phyloP scores from a whole-genome alignment of 2,888 invertebrate genomes.

The Hydrotaea cyrtoneurina region DNA sequence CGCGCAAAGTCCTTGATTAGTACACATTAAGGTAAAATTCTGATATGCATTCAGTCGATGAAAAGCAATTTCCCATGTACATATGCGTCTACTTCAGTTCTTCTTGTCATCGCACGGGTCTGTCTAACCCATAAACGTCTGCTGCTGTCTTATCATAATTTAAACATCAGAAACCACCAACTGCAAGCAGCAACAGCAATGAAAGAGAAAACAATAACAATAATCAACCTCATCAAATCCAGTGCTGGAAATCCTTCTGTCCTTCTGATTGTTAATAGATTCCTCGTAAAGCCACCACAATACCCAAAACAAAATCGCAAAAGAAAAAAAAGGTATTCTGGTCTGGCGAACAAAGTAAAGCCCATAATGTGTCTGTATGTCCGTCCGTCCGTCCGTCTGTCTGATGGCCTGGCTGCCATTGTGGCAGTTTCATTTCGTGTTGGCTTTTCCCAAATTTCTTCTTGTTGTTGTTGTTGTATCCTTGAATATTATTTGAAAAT shows the following conservation, averaged over 20 bases:
- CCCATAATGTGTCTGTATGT: slow-evolving; percentile 3
- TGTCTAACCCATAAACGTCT: slow-evolving; percentile 19
- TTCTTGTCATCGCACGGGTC: neutral
- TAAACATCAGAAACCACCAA: slow-evolving; percentile 33
- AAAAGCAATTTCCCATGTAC: slow-evolving; percentile 4
- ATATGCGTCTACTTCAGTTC: slow-evolving; percentile 2
- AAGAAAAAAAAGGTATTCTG: neutral
- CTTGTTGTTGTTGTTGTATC: slow-evolving; percentile 11
- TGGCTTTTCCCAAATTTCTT: no score
- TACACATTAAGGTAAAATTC: slow-evolving; percentile 5
- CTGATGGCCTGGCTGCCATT: neutral
- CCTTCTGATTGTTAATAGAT: slow-evolving; percentile 36
- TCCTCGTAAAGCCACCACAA: neutral
- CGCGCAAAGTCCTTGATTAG: neutral
- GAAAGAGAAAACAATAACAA: slow-evolving; percentile 38
- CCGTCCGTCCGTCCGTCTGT: neutral
- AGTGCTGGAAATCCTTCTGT: neutral
- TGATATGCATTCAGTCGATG: neutral
- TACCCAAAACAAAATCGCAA: neutral
- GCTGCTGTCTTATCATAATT: slow-evolving; percentile 9
- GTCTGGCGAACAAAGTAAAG: slow-evolving; percentile 4
- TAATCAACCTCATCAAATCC: slow-evolving; percentile 30
- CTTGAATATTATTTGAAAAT: slow-evolving; percentile 52
- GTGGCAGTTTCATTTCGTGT: neutral
- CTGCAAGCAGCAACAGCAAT: neutral